phyloP scores from a whole-genome alignment of 2,113 vertebrate genomes.

The Hirundichthys speculiger region DNA sequence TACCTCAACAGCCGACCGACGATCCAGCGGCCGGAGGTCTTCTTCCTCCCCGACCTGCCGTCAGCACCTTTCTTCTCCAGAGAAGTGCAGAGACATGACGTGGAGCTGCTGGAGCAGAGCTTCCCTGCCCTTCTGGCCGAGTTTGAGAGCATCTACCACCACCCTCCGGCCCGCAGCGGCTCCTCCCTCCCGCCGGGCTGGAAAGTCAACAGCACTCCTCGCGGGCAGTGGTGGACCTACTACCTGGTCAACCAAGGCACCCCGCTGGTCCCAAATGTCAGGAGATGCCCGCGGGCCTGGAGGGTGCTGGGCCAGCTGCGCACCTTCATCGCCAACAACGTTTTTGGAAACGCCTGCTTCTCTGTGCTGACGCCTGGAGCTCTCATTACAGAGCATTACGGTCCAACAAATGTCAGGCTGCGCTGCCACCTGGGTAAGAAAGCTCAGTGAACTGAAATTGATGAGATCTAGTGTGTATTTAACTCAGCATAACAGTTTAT shows the following conservation, averaged over 20 bases:
- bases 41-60: constrained; percentile 94
- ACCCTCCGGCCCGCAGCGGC: constrained; percentile 86
- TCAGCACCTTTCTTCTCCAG: constrained; percentile 93
- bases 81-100: constrained; percentile 95
- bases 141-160: constrained; percentile 92
- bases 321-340: constrained; percentile 97
- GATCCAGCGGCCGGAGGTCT: constrained; percentile 96
- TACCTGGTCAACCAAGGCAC: constrained; percentile 96
- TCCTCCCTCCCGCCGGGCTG: constrained; percentile 92
- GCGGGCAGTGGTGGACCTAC: constrained; percentile 96
- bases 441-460: constrained; percentile 15
- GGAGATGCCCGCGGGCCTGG: constrained; percentile 94
- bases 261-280: constrained; percentile 91
- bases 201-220: constrained; percentile 92
- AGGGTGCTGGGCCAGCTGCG: constrained; percentile 94
- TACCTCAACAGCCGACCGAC: constrained; percentile 88
- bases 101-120: constrained; percentile 94
- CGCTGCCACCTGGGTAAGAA: constrained; percentile 92
- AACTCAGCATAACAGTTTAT: constrained; percentile 10
- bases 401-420: constrained; percentile 95
- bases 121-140: constrained; percentile 93
- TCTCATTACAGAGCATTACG: constrained; percentile 92
- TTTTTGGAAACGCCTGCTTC: constrained; percentile 98
- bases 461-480: constrained; percentile 22
- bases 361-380: constrained; percentile 93